phyloP scores from a whole-genome alignment of 2,888 invertebrate genomes.

The Pandemis cinnamomeana region DNA sequence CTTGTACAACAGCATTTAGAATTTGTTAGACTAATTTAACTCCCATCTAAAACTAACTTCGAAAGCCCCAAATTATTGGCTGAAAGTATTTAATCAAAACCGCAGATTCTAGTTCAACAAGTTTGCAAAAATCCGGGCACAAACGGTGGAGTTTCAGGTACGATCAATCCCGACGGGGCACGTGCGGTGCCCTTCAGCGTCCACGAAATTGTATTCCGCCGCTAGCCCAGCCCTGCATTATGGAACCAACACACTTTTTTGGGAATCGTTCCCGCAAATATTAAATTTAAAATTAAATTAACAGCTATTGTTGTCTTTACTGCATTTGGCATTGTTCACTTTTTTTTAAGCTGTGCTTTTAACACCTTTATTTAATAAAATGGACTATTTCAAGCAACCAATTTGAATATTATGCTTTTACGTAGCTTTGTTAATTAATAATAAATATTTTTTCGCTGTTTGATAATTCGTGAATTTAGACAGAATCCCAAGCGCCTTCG shows the following conservation, averaged over 20 bases:
- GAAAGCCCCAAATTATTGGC: background rate
- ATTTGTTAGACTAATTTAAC: background rate
- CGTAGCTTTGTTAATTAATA: too few relatives aligned
- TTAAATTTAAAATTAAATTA: too few relatives aligned
- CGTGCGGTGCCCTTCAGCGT: conserved; percentile 4
- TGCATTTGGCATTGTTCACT: too few relatives aligned
- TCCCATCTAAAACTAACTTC: background rate
- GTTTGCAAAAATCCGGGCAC: background rate
- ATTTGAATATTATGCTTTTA: too few relatives aligned
- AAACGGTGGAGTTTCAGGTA: conserved; percentile 4
- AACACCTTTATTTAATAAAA: too few relatives aligned
- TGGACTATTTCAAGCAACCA: too few relatives aligned
- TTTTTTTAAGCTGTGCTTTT: too few relatives aligned
- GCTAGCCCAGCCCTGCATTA: background rate
- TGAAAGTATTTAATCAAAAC: background rate
- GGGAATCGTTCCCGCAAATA: background rate
- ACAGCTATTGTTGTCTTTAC: background rate
- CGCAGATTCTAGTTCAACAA: background rate
- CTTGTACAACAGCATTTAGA: background rate
- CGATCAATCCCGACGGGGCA: background rate
- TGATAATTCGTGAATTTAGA: too few relatives aligned
- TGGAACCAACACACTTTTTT: background rate
- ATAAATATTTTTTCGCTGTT: too few relatives aligned
- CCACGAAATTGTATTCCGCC: background rate
- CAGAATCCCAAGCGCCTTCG: too few relatives aligned